Percentiles rank a stretch among this genome's conserved stretches.
Evolutionary conservation across 2,888 invertebrate species (phyloP).

Genomic region (Polietes domitor): DNA sequence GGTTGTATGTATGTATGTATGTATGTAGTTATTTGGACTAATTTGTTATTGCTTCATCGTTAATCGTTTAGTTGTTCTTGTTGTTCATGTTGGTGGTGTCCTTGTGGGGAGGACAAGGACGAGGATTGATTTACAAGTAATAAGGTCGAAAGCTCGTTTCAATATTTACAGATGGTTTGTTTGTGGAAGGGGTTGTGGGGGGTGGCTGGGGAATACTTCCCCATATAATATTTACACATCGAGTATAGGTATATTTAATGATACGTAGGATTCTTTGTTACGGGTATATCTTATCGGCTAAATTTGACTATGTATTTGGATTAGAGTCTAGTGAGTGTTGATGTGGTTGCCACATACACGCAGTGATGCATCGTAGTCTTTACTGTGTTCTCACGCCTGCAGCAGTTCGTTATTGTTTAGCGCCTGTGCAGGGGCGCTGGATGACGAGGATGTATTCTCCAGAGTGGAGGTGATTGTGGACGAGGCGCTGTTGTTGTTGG

Average conservation of each 20-base stretch:
- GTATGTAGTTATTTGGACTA: conserved; percentile 53
- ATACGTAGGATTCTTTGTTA: conserved; percentile 61
- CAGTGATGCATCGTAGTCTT: conserved; percentile 5
- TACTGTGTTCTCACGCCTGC: conserved; percentile 62
- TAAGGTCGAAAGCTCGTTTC: conserved; percentile 37
- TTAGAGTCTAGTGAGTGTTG: conserved; percentile 36
- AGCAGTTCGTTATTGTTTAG: conserved; percentile 68
- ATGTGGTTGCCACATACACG: conserved; percentile 35
- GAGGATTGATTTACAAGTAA: conserved; percentile 33
- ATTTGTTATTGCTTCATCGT: conserved; percentile 62
- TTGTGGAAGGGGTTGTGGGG: background rate
- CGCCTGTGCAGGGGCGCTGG: conserved; percentile 48
- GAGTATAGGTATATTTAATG: conserved; percentile 41
- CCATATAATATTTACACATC: conserved; percentile 28
- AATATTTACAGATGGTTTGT: conserved; percentile 50
- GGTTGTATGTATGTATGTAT: conserved; percentile 13
- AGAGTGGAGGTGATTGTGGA: conserved; percentile 74
- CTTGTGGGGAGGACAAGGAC: conserved; percentile 11
- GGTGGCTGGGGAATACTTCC: background rate
- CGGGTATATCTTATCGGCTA: conserved; percentile 50
- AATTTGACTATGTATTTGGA: conserved; percentile 58
- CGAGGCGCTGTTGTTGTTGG: conserved; percentile 76
- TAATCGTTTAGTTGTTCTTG: conserved; percentile 32
- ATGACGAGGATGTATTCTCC: conserved; percentile 70
- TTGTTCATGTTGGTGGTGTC: background rate